Base-by-base conservation (phyloP, 2,797 vertebrate genomes). In the Arctocebus calabarensis region DNA sequence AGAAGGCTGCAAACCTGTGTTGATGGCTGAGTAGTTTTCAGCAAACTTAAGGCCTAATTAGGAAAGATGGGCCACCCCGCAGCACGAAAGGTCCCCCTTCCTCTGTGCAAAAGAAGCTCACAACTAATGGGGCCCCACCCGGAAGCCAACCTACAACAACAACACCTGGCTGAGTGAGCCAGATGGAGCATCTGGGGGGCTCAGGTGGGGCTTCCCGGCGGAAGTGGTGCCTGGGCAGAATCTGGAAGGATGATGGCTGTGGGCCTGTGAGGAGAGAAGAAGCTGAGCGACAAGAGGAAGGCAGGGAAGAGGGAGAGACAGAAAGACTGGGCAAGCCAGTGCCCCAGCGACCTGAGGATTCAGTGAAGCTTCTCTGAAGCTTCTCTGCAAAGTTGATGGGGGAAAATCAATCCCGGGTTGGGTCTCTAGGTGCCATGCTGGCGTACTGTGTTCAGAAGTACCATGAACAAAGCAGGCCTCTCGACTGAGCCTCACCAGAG, bases 311-410 rank as follows among this genome's bases (percentile, higher is more conserved):
- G 89, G 94, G 48, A 52, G 90, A 77, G 84, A 94, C 62, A 88
- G 96, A 97, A 83, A 95, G 97, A 92, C 92, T 96, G 94, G 97
- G 97, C 93, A 94, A 98, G 96, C 32, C 4, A 52, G 96, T 92
- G 93, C 92, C 94, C 97, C 84, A 71, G 92, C 29, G 95, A 97
- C 96, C 95, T 93, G 91, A 96, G 94, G 98, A 97, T 95, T 95
- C 97, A 97, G 98, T 81, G 71, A 94, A 96, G 96, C 96, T 97
- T 97, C 98, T 97, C 96, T 97, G 82, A 93, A 96, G 96, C 96
- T 97, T 97, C 98, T 97, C 96, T 97, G 82, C 95, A 97, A 95
- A 97, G 97, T 96, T 27, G 43, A 37, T 6, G 97, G 94, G 97
- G 37, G 62, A 91, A 75, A 98, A 98, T 98, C 98, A 87, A 97